A percentile compares a stretch with the other conserved stretches of the same genome.
These are phyloP conservation scores for Whitmania pigra DNA, from an alignment of 1,140 invertebrate species.

Conservation along the genomic window DNA sequence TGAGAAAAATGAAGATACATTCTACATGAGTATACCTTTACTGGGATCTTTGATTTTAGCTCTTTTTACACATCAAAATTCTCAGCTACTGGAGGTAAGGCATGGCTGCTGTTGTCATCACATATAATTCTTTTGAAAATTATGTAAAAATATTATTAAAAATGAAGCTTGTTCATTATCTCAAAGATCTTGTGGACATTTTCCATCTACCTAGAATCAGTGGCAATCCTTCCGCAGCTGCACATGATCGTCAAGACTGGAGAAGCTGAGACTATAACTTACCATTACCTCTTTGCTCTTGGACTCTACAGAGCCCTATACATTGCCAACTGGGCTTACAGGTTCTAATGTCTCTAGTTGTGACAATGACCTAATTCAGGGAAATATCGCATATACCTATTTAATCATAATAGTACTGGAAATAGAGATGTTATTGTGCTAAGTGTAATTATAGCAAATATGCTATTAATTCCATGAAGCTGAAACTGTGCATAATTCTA, in stretches of 20 bases:
- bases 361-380: too few species aligned
- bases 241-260: conserved; percentile 98
- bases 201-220: conserved; percentile 96
- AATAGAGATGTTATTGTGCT: too few species aligned
- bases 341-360: conserved; percentile 37
- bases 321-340: conserved; percentile 95
- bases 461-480: too few species aligned
- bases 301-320: conserved; percentile 91
- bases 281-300: conserved; percentile 94
- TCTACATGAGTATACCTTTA: conserved; percentile 85
- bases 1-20: conserved; percentile 92
- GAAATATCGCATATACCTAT: too few species aligned
- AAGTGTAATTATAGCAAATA: too few species aligned
- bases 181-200: conserved; percentile 74
- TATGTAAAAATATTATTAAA: too few species aligned
- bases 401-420: too few species aligned
- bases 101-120: conserved; percentile 16
- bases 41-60: conserved; percentile 72
- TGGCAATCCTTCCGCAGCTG: conserved; percentile 93
- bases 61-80: conserved; percentile 86
- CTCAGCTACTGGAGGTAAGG: conserved; percentile 70
- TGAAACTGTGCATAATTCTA: too few species aligned
- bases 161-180: background rate
- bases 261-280: conserved; percentile 97
- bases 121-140: too few species aligned